Percentiles rank a stretch among this genome's conserved stretches.
These are phyloP conservation scores for Danio choprae DNA, from an alignment of 2,797 vertebrate species.

Conservation along the genomic window DNA sequence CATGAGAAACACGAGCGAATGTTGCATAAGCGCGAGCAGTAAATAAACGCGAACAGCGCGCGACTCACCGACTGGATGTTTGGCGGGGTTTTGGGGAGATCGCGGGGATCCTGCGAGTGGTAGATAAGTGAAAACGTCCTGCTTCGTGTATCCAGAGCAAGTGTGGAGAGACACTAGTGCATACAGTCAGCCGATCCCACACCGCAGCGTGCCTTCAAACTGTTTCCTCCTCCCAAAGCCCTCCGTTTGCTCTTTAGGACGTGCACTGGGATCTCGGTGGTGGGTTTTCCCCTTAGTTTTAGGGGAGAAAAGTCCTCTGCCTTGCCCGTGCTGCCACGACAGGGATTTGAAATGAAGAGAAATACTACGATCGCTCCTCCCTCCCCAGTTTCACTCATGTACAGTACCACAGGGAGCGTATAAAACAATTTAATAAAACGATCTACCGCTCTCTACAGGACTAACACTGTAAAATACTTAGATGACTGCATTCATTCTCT, in stretches of 20 bases:
- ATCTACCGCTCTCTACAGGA: slow-evolving; percentile 84
- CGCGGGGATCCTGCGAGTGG: slow-evolving; percentile 36
- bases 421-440: slow-evolving; percentile 69
- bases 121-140: slow-evolving; percentile 68
- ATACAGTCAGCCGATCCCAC: slow-evolving; percentile 53
- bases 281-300: slow-evolving; percentile 47
- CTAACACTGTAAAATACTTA: slow-evolving; percentile 69
- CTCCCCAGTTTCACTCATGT: slow-evolving; percentile 67
- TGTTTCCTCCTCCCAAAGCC: slow-evolving; percentile 41
- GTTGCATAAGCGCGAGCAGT: slow-evolving; percentile 29
- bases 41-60: background rate
- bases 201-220: slow-evolving; percentile 63
- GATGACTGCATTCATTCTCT: slow-evolving; percentile 9
- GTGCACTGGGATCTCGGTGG: slow-evolving; percentile 41
- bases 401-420: slow-evolving; percentile 68
- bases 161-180: slow-evolving; percentile 60
- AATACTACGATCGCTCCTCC: slow-evolving; percentile 81
- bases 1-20: slow-evolving; percentile 35
- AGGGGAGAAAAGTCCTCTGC: slow-evolving; percentile 60
- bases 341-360: slow-evolving; percentile 71
- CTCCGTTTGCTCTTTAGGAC: slow-evolving; percentile 37
- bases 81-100: slow-evolving; percentile 53
- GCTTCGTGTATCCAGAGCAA: slow-evolving; percentile 67
- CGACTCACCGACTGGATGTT: slow-evolving; percentile 69
- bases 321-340: slow-evolving; percentile 71